Evolutionary conservation across 2,113 vertebrate genomes (phyloP), one percentile per base, ranked within the genome.

Genomic region (Platysternon megacephalum): DNA sequence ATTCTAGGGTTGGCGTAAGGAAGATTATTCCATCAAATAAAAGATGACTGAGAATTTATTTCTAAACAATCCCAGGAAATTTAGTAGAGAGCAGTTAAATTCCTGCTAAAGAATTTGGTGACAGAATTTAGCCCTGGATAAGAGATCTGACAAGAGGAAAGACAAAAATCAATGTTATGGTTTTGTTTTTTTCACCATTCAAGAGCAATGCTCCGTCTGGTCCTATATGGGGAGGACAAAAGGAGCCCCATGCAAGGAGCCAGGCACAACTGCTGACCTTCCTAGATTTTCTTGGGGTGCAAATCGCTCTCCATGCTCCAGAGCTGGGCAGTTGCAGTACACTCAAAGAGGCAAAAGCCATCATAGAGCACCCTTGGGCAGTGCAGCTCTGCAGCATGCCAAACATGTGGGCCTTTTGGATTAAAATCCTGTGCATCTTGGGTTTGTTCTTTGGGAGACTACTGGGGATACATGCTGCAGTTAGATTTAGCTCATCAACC

Each of bases 81-180:
- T 96, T 96, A 88, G 84, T 84, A 96, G 53, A 87, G 2, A 93
- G 52, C 89, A 92, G 88, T 93, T 96, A 96, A 94, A 93, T 87
- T 58, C 32, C 58, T 72, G 65, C 8, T 68, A 82, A 48, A 1
- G 5, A 97, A 96, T 97, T 55, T 93, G 86, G 86, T 93, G 81
- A 90, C 53, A 76, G 65, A 87, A 85, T 97, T 96, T 93, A 95
- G 88, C 48, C 76, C 82, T 95, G 91, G 68, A 90, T 95, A 94
- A 84, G 91, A 88, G 28, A 92, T 96, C 88, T 93, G 84, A 89
- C 53, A 51, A 88, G 76, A 90, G 29, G 58, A 96, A 17, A 95
- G 84, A 87, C 16, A 94, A 74, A 91, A 4, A n/a, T 11, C 80
- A 91, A 3, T 53, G 88, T 89, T 68, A 72, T 61, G 28, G 12